A percentile compares a stretch with the other conserved stretches of the same genome.
Conservation (phyloP, 2,113 vertebrate genomes). For the Mastomys coucha region DNA sequence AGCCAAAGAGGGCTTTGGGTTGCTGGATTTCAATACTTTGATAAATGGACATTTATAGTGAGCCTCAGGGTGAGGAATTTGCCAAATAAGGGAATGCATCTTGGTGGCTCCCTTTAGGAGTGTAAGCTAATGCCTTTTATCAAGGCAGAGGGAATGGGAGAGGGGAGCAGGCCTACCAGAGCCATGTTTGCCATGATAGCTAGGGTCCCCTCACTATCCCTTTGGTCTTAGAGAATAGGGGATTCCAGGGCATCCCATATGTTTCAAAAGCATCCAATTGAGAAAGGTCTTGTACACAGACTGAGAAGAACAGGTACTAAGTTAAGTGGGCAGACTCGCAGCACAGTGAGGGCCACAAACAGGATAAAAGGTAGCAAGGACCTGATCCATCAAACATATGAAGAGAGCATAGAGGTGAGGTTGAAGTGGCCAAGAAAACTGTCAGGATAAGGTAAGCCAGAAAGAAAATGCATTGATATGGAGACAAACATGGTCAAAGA, state of each 20-base stretch:
- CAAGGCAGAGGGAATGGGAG: background rate
- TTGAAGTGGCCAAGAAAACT: background rate
- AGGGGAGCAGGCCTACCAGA: background rate
- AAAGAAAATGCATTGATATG: background rate
- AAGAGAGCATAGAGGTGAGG: background rate
- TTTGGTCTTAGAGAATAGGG: background rate
- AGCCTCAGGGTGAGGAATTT: background rate
- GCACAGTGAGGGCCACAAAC: background rate
- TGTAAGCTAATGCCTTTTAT: background rate
- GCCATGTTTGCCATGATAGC: background rate
- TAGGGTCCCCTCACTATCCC: background rate
- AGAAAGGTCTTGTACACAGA: background rate
- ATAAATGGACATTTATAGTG: background rate
- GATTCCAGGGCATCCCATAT: background rate
- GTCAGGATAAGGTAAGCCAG: background rate
- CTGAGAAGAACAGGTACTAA: background rate
- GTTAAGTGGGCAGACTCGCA: background rate
- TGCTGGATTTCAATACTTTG: background rate
- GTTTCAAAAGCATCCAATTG: constrained; percentile 11
- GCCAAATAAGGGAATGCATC: background rate
- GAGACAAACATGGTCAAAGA: background rate
- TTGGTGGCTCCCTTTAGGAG: background rate
- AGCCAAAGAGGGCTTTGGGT: background rate
- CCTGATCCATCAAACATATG: background rate
- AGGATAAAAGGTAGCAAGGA: background rate